Evolutionary conservation across 2,113 vertebrate species (phyloP).

Genomic region (Fukomys damarensis): DNA sequence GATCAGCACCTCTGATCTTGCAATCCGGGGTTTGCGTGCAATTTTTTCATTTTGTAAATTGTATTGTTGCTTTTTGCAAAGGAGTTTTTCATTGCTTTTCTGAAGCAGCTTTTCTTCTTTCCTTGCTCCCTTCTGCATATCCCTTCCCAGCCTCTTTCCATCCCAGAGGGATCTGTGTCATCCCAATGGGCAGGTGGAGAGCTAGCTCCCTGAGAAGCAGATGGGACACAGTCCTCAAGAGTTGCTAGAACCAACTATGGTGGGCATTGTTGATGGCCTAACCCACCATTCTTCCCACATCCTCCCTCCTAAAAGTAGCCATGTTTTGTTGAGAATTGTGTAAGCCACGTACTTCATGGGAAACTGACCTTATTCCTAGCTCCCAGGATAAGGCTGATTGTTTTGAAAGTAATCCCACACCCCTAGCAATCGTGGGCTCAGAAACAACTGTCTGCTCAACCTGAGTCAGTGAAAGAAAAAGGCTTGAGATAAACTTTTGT

Average conservation of each 20-base stretch:
- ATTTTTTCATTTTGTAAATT: slow-evolving; percentile 34
- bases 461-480: not conserved
- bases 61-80: not conserved
- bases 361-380: not conserved
- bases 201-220: not conserved
- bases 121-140: not conserved
- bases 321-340: not conserved
- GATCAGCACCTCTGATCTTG: slow-evolving; percentile 32
- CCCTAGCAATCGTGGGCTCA: not conserved
- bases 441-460: not conserved
- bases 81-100: not conserved
- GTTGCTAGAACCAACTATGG: too few species aligned
- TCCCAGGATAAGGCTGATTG: not conserved
- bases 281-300: too few species aligned
- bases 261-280: not conserved
- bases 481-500: not conserved
- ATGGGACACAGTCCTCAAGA: not conserved
- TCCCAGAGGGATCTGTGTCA: not conserved
- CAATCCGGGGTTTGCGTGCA: not conserved
- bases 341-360: not conserved
- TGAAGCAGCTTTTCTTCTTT: not conserved
- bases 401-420: not conserved
- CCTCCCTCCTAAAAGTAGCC: not conserved
- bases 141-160: not conserved
- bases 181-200: not conserved